Evolutionary conservation across 2,113 vertebrate genomes (phyloP), one percentile per base, ranked within the genome.

Genomic region (Plestiodon gilberti): DNA sequence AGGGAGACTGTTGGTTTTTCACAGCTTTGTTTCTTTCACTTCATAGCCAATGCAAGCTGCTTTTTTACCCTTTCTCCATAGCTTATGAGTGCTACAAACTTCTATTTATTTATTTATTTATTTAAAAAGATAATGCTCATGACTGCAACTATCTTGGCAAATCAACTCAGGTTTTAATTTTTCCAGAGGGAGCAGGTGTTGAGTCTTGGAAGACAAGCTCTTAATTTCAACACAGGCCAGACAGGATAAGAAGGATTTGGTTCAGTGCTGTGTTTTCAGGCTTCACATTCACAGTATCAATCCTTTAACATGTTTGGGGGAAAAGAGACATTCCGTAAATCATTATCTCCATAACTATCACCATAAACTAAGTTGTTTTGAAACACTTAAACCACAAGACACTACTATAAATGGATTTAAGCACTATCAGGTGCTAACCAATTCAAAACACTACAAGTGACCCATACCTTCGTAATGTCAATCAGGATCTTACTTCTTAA

Each of bases 391-490:
- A n/a, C n/a, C n/a, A n/a, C n/a, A n/a, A n/a, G 25, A n/a, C 25
- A 59, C 59, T 85, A n/a, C 85, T 71, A 57, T 6, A 4, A 20
- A 40, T 35, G 28, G 6, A 13, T 76, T 85, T 90, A 77, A 85
- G 69, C 83, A 48, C 2, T 69, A 30, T 28, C n/a, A 55, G 43
- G 35, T 22, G 67, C 15, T 13, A 0, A 14, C 43, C 80, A 20
- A 52, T 23, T 69, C 65, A 48, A 87, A 91, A 88, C 35, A 33
- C 75, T 28, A 2, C 1, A n/a, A 2, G 35, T 3, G 8, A 30
- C 1, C n/a, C 38, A 5, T 76, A 59, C 55, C 79, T 65, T 35
- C 8, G 57, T 59, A 81, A 5, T 71, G 65, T 61, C 84, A 65
- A 7, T n/a, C 80, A 4, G 4, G 77, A 87, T 81, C 69, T 78